These are phyloP conservation scores for Ormia ochracea DNA, from an alignment of 2,888 invertebrate genomes.

Conservation along the genomic window DNA sequence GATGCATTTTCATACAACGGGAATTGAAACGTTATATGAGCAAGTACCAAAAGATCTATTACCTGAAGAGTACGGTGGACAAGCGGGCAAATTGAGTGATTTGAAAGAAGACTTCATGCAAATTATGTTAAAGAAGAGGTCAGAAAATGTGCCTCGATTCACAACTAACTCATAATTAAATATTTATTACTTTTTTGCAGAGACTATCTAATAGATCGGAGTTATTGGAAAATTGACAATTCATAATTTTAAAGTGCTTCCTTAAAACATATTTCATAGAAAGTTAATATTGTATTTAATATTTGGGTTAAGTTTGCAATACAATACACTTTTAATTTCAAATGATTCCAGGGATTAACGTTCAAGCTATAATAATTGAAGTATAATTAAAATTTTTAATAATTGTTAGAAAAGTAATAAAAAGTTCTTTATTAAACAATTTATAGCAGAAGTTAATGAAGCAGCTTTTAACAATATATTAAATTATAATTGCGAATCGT, in stretches of 20 bases:
- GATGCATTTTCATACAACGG: conserved; percentile 83
- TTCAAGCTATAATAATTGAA: too few species aligned
- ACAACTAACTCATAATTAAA: neutral
- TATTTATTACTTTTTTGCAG: conserved; percentile 72
- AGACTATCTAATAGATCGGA: conserved; percentile 80
- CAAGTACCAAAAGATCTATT: conserved; percentile 78
- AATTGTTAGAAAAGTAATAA: too few species aligned
- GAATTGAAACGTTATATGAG: conserved; percentile 80
- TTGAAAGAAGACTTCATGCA: conserved; percentile 81
- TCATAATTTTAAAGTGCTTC: conserved; percentile 1
- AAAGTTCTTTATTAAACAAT: too few species aligned
- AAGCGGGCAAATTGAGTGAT: conserved; percentile 71
- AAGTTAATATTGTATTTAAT: neutral
- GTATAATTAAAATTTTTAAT: too few species aligned
- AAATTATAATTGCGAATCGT: too few species aligned
- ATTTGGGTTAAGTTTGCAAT: neutral
- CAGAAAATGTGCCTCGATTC: neutral
- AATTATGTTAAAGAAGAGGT: conserved; percentile 80
- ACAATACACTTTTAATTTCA: neutral
- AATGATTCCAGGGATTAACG: neutral
- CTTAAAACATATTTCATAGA: neutral
- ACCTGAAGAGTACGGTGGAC: conserved; percentile 72
- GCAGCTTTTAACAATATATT: too few species aligned
- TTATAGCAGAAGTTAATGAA: too few species aligned
- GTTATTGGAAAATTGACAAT: conserved; percentile 81